phyloP scores from a whole-genome alignment of 2,113 vertebrate species.

The Perccottus glenii region DNA sequence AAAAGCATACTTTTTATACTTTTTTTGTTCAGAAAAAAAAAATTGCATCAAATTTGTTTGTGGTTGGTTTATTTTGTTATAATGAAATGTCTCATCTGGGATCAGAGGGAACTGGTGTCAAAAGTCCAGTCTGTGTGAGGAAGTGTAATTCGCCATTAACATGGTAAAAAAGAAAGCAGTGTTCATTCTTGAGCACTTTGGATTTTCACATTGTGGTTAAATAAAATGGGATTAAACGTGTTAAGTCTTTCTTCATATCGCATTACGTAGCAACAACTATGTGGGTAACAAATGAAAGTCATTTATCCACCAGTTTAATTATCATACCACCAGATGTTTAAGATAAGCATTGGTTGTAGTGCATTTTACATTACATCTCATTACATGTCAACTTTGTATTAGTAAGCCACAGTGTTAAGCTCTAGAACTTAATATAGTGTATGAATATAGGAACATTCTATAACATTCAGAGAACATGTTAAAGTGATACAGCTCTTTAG shows the following conservation, averaged over 20 bases:
- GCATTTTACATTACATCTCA: not conserved
- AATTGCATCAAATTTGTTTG: constrained; percentile 77
- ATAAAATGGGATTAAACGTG: constrained; percentile 62
- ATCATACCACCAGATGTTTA: too few relatives aligned
- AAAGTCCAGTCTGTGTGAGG: constrained; percentile 68
- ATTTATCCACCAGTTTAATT: too few relatives aligned
- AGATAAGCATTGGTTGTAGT: not conserved
- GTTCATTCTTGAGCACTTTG: constrained; percentile 64
- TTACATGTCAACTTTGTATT: constrained; percentile 3
- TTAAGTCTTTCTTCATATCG: not conserved
- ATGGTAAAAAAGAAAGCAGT: constrained; percentile 69
- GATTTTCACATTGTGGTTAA: constrained; percentile 70
- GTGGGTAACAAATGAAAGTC: too few relatives aligned
- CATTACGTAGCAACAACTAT: not conserved
- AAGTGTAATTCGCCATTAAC: constrained; percentile 75
- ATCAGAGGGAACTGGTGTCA: constrained; percentile 67
- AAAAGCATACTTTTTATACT: constrained; percentile 78
- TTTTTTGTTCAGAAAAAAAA: constrained; percentile 77
- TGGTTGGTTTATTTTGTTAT: constrained; percentile 65
- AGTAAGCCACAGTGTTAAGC: not conserved
- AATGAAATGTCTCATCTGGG: constrained; percentile 71
- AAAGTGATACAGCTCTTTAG: too few relatives aligned
- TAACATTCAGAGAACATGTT: not conserved
- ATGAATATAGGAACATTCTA: not conserved
- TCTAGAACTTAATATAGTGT: not conserved